phyloP scores from a whole-genome alignment of 2,888 invertebrate species.

The Arctia plantaginis region DNA sequence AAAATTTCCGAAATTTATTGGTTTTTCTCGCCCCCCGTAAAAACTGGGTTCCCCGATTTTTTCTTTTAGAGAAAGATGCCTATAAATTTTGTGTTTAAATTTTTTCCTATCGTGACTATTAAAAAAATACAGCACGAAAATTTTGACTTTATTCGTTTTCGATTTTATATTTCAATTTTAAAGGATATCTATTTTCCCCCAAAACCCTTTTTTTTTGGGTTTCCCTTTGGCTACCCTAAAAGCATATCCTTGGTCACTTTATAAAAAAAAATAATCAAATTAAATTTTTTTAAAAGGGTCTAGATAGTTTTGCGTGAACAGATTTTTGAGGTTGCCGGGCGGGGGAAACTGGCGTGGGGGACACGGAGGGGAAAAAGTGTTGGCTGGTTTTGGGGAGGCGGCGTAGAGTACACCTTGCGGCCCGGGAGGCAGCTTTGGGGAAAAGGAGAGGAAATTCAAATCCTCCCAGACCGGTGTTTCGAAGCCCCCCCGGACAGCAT shows the following conservation, averaged over 20 bases:
- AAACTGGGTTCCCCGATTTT: too few species aligned
- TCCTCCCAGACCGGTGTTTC: constrained; percentile 70
- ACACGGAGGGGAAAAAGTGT: constrained; percentile 74
- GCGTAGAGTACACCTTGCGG: constrained; percentile 85
- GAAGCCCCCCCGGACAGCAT: constrained; percentile 75
- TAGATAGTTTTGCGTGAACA: constrained; percentile 74
- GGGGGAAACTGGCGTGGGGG: constrained; percentile 77
- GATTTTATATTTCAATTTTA: not conserved
- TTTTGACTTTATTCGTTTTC: not conserved
- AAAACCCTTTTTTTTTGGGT: not conserved
- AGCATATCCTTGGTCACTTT: not conserved
- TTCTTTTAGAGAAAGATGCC: not conserved
- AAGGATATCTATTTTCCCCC: not conserved
- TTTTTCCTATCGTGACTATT: not conserved
- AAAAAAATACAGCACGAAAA: not conserved
- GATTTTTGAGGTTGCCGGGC: constrained; percentile 70
- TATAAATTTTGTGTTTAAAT: not conserved
- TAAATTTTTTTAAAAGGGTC: constrained; percentile 12
- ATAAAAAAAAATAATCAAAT: not conserved
- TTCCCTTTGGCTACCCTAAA: not conserved
- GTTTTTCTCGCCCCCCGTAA: too few species aligned
- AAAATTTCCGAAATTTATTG: too few species aligned
- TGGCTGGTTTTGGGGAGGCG: constrained; percentile 85
- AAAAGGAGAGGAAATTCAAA: constrained; percentile 77
- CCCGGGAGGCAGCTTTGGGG: constrained; percentile 83